Base-by-base conservation (phyloP, 2,888 invertebrate species). In the Drosophila longiperda region DNA sequence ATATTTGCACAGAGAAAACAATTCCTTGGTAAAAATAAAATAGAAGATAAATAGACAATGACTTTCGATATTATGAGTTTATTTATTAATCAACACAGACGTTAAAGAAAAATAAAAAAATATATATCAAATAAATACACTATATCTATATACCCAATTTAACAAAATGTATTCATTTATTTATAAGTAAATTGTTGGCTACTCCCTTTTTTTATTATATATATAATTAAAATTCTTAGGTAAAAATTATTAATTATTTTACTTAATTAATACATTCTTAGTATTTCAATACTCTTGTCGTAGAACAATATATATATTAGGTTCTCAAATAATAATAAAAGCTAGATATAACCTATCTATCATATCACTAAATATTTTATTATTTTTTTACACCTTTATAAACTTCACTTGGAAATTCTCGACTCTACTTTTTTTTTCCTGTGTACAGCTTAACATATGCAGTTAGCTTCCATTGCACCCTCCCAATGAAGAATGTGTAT, bases 391-490 rank as follows among this genome's bases (percentile, higher is more conserved):
- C 17, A 38, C 17, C 17, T 38, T 7, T 8, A 3, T 17, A 8
- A 17, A 38, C 1, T 45, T 20, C 3, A 12, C 3, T 3, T 7
- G 3, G 7, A n/a, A 17, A 11, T 12, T 23, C 17, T 33, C 4
- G 15, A 17, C 12, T 6, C 1, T 20, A 26, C 26, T 26, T 38
- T 68, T 73, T 38, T 49, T 5, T 26, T 15, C 0, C 58, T 40
- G 75, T 78, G 78, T 45, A 61, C 9, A 45, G 29, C 58, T 62
- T 54, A 62, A 40, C 52, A 66, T 48, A 61, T 55, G 67, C 58
- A 34, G 45, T 15, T 40, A 57, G 17, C 48, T 34, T 50, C 40
- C 61, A 11, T 7, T 42, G 11, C 26, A 26, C n/a, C 7, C 17
- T 7, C 54, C 26, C n/a, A 11, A 29, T 20, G 38, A 42, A 20